A percentile compares a stretch with the other conserved stretches of the same genome.
These are phyloP conservation scores for Dreissena rostriformis DNA, from an alignment of 1,140 invertebrate species.

Conservation along the genomic window DNA sequence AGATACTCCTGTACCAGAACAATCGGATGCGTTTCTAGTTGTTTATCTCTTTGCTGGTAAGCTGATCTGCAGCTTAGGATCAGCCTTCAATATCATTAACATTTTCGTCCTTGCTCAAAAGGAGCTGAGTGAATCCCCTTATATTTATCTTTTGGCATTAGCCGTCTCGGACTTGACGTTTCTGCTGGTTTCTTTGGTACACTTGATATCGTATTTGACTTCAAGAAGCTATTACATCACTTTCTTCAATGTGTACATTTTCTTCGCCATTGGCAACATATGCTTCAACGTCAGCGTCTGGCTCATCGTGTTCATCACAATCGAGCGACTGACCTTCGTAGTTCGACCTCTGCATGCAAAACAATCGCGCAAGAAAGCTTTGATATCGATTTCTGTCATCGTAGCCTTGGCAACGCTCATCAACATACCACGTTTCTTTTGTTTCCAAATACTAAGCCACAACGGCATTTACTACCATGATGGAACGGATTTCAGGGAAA, in stretches of 20 bases:
- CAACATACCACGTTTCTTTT: slow-evolving; percentile 27
- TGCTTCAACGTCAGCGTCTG: slow-evolving; percentile 37
- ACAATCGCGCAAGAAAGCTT: slow-evolving; percentile 7
- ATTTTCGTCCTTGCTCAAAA: slow-evolving; percentile 7
- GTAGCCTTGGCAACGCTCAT: slow-evolving; percentile 8
- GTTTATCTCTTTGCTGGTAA: slow-evolving; percentile 16
- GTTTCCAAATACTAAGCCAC: slow-evolving; percentile 8
- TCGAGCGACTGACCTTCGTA: slow-evolving; percentile 28
- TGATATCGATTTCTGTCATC: neutral
- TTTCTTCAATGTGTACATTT: slow-evolving; percentile 33
- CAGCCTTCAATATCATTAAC: slow-evolving; percentile 17
- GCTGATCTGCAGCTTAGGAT: slow-evolving; percentile 23
- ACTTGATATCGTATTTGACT: neutral
- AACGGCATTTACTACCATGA: neutral
- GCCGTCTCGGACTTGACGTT: slow-evolving; percentile 22
- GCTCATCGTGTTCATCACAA: slow-evolving; percentile 26
- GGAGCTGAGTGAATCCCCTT: slow-evolving; percentile 16
- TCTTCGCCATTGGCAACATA: slow-evolving; percentile 23
- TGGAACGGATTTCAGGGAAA: neutral
- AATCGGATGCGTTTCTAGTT: too few relatives aligned
- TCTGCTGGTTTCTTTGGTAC: slow-evolving; percentile 10
- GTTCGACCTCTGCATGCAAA: slow-evolving; percentile 7
- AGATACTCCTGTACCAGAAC: too few relatives aligned
- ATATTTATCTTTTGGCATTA: slow-evolving; percentile 29
- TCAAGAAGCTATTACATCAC: neutral